Base-by-base conservation (phyloP, 2,888 invertebrate genomes). In the Drosophila melanosoma region DNA sequence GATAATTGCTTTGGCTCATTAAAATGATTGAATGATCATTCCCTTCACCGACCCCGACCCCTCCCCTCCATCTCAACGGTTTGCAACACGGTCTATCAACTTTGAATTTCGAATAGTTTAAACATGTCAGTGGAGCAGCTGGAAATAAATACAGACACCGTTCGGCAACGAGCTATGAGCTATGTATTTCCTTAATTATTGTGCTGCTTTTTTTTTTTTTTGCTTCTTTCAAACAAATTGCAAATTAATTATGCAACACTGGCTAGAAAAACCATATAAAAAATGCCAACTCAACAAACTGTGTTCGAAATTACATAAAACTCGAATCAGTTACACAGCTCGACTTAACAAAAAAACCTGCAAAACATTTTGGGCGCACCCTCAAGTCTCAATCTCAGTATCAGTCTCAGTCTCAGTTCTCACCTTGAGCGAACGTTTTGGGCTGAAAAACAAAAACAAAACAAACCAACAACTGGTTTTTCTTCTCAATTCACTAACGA, bases 111-210 rank as follows among this genome's bases (percentile, higher is more conserved):
- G 74, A 83, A 70, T 71, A 59, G 65, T 61, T 79, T 64, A 83
- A 45, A 68, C 76, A 83, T 83, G 81, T 81, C 76, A 81, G 81
- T 83, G 76, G 83, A 83, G 73, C 83, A 83, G 76, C 66, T 73
- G 69, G 68, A 67, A 66, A 75, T 79, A 69, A 68, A 48, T 58
- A 74, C 53, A 45, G 2, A 45, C 45, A 23, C 45, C 23, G 45
- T 23, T 45, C 45, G 45, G 45, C 45, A 7, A 3, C 8, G 15
- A 23, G 38, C 26, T 53, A 54, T 60, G 15, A 45, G 38, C 26
- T 53, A 61, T 60, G 56, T 54, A 77, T 84, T 87, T 89, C 79
- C 76, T 81, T 89, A 84, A 89, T 88, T 88, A 73, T 69, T 57
- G 59, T 59, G 71, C 54, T 57, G 53, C 58, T 69, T 70, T 80